These are phyloP conservation scores for Torymus tubicola DNA, from an alignment of 2,888 invertebrate species.

Conservation along the genomic window DNA sequence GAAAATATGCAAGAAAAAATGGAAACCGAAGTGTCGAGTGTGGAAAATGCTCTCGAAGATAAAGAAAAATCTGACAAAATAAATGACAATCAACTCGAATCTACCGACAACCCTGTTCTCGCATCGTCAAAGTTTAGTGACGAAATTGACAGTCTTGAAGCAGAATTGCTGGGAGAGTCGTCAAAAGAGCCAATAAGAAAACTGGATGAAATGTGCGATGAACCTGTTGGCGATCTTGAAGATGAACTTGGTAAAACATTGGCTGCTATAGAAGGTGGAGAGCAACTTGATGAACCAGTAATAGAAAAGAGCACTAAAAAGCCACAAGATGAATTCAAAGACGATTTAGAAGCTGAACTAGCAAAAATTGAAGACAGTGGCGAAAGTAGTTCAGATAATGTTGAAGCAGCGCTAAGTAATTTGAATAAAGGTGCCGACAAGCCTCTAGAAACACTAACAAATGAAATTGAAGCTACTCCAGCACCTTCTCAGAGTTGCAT, in stretches of 20 bases:
- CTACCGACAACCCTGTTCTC: not conserved
- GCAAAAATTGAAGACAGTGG: not conserved
- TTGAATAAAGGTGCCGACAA: conserved; percentile 23
- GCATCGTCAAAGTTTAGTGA: conserved; percentile 23
- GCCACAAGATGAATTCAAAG: conserved; percentile 1
- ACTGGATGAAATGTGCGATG: not conserved
- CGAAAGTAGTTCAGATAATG: conserved; percentile 11
- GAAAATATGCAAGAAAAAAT: not conserved
- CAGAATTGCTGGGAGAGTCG: conserved; percentile 22
- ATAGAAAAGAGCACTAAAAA: not conserved
- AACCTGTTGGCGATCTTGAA: conserved; percentile 22
- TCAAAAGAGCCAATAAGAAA: conserved; percentile 13
- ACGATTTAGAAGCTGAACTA: conserved; percentile 28
- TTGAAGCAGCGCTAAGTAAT: conserved; percentile 20
- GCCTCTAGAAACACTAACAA: not conserved
- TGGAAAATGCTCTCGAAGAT: not conserved
- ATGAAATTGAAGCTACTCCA: not conserved
- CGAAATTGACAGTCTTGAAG: conserved; percentile 10
- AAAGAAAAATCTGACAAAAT: not conserved
- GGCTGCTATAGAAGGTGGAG: conserved; percentile 18
- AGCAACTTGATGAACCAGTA: conserved; percentile 17
- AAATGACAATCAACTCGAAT: not conserved
- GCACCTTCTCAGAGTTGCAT: not conserved
- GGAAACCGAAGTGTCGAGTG: not conserved
- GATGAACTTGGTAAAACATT: conserved; percentile 31